A percentile compares a stretch with the other conserved stretches of the same genome.
Conservation (phyloP, 2,113 vertebrate genomes). For the Urocolius indicus region DNA sequence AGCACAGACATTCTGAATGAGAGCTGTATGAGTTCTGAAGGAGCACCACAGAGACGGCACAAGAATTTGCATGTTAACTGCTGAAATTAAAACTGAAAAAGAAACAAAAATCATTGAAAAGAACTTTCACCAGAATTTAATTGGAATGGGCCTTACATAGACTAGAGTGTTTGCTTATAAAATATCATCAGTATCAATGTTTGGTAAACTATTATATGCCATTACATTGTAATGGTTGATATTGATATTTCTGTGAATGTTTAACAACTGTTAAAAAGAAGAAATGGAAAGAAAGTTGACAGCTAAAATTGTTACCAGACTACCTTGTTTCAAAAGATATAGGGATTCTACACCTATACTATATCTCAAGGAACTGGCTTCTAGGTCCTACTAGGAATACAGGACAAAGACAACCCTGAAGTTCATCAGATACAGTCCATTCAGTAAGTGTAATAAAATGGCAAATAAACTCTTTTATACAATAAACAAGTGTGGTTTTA, state of each 20-base stretch:
- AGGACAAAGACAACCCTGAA: neutral
- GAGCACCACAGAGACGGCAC: fast-evolving
- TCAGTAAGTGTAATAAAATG: neutral
- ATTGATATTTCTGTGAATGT: neutral
- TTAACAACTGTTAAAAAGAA: neutral
- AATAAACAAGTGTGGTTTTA: neutral
- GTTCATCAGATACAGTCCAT: neutral
- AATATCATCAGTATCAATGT: neutral
- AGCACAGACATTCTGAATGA: neutral
- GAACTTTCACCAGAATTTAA: neutral
- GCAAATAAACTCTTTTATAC: neutral
- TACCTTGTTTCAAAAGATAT: neutral
- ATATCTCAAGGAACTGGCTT: neutral
- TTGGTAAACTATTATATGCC: neutral
- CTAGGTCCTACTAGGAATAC: neutral
- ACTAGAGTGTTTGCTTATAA: neutral
- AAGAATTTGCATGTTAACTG: neutral
- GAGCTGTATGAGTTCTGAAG: neutral
- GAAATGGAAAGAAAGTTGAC: neutral
- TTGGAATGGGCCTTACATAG: neutral
- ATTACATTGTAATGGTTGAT: neutral
- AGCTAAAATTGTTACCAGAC: neutral
- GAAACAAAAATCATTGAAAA: neutral
- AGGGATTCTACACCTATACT: neutral
- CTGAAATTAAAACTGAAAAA: neutral